These are phyloP conservation scores for Laticauda colubrina DNA, from an alignment of 2,113 vertebrate species.

Conservation along the genomic window DNA sequence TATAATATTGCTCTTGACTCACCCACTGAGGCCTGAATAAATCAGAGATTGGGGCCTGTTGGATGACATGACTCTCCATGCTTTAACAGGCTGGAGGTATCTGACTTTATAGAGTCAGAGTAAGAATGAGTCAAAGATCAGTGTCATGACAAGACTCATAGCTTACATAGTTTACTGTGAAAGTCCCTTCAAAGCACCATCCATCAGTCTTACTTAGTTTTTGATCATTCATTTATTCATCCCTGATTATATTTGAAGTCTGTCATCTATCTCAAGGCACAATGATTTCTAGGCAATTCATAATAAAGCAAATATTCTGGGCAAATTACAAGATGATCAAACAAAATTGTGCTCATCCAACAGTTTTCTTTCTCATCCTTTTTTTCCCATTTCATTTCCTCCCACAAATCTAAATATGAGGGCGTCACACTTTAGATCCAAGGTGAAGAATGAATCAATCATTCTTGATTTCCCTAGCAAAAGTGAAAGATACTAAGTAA, in stretches of 20 bases:
- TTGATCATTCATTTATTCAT: neutral
- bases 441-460: neutral
- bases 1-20: neutral
- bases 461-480: neutral
- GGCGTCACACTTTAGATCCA: neutral
- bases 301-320: neutral
- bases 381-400: neutral
- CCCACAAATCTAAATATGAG: neutral
- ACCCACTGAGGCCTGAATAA: neutral
- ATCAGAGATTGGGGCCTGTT: neutral
- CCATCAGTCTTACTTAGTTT: neutral
- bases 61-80: neutral
- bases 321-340: neutral
- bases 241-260: neutral
- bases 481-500: neutral
- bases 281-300: neutral
- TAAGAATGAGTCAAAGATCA: neutral
- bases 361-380: neutral
- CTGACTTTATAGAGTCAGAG: conserved; percentile 10
- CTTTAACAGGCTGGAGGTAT: neutral
- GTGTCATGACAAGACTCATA: neutral
- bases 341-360: neutral
- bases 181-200: neutral
- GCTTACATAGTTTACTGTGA: neutral
- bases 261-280: neutral